Evolutionary conservation across 2,113 vertebrate genomes (phyloP), one percentile per base, ranked within the genome.

Genomic region (Strigops habroptila): DNA sequence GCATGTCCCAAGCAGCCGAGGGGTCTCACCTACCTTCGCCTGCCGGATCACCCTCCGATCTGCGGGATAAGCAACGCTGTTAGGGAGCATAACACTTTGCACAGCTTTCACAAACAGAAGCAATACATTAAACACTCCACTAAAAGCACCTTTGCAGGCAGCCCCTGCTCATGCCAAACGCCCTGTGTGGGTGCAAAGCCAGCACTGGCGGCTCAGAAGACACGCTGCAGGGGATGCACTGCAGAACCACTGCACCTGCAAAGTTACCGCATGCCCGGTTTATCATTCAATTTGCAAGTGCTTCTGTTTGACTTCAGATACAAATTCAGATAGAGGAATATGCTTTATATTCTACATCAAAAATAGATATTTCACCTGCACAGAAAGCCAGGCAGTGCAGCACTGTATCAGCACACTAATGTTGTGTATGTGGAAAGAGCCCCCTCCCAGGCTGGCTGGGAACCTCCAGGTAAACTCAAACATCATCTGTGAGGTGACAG

Each of bases 1-100:
- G 1, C 0, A 2, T 12, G 35, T 49, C 28, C 21, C 2, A 41
- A n/a, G 75, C 37, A 24, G 48, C 52, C 35, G 5, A 0, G 35
- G 65, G 41, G 4, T 51, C 79, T 81, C 91, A 95, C 96, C 95
- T 95, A 95, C 96, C 94, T 95, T 70, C 0, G 9, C 64, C 73
- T 25, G 76, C 51, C 0, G 51, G 91, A 9, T 1, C 69, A 37
- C n/a, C 39, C 73, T 86, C 46, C 8, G 3, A 10, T 14, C 11
- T 51, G 71, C 23, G 0, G 11, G 80, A 24, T 5, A 5, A 43
- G 76, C 86, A 33, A n/a, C 2, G 7, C 91, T 77, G 91, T 62
- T 5, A 21, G 68, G 64, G 86, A 94, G 91, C 91, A 78, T 13
- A 60, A 60, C 69, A n/a, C 89, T 46, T 27, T 3, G 65, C 48